Evolutionary conservation across 2,888 invertebrate genomes (phyloP).

Genomic region (Laothoe populi): DNA sequence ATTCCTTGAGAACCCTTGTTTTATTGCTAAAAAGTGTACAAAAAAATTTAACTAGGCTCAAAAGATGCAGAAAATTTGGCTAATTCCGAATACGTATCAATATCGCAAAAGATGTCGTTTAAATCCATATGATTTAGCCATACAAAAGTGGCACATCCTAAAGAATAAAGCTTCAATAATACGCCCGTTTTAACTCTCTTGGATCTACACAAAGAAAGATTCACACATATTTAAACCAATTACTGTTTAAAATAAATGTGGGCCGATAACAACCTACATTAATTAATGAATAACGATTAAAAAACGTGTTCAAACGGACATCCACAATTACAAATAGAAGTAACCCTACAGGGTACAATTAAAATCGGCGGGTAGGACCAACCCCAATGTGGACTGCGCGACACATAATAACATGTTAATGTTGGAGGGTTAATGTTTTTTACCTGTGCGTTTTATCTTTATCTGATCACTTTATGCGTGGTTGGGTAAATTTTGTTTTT

Average conservation of each 20-base stretch:
- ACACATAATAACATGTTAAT: constrained; percentile 74
- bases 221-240: constrained; percentile 10
- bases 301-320: constrained; percentile 46
- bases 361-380: constrained; percentile 33
- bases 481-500: constrained; percentile 33
- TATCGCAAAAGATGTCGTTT: too few species aligned
- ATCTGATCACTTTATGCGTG: constrained; percentile 55
- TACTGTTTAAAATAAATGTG: constrained; percentile 12
- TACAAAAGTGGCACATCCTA: too few species aligned
- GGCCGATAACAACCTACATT: constrained; percentile 33
- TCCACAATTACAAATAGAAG: constrained; percentile 48
- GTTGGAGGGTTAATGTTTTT: constrained; percentile 58
- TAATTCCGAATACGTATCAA: too few species aligned
- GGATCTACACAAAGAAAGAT: background rate
- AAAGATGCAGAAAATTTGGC: too few species aligned
- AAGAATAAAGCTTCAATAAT: too few species aligned
- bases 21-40: too few species aligned
- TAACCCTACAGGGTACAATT: constrained; percentile 42
- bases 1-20: too few species aligned
- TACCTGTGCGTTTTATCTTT: constrained; percentile 29
- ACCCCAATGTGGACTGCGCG: constrained; percentile 47
- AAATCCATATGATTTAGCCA: too few species aligned
- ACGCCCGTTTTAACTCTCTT: too few species aligned
- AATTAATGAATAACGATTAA: constrained; percentile 47
- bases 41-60: too few species aligned